Conservation (phyloP, 2,113 vertebrate species). For the Nanorana parkeri region DNA sequence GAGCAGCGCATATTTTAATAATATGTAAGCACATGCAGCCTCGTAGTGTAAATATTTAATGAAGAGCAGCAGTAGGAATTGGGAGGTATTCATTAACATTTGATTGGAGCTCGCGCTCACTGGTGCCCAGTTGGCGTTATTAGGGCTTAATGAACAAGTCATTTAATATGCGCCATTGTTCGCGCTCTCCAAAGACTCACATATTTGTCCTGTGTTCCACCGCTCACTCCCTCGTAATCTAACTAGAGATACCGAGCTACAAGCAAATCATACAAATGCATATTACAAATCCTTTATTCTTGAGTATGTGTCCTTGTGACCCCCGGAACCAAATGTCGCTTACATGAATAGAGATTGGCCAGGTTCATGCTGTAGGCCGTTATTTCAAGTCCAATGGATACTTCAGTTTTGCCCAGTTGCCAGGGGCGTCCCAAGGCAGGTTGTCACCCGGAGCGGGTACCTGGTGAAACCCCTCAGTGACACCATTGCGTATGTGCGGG, state of each 20-base stretch:
- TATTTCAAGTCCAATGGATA: no score
- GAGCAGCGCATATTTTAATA: neutral
- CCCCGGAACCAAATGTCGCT: no score
- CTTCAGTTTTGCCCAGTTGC: no score
- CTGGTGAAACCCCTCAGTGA: no score
- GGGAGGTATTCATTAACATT: constrained; percentile 11
- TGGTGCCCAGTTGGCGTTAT: neutral
- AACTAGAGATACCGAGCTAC: neutral
- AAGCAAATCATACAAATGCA: neutral
- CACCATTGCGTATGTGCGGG: no score
- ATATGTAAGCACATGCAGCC: neutral
- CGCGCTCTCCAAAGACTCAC: neutral
- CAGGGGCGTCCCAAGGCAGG: no score
- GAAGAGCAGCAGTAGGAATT: neutral
- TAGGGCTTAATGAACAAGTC: constrained; percentile 20
- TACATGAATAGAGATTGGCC: no score
- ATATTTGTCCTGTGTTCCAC: neutral
- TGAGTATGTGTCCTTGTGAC: no score
- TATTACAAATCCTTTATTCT: no score
- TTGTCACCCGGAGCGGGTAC: no score
- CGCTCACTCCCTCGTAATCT: neutral
- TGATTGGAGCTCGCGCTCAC: neutral
- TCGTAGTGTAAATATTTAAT: constrained; percentile 40
- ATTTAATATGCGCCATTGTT: constrained; percentile 7
- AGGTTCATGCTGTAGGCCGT: no score